These are phyloP conservation scores for Pycnomerus fuliginosus DNA, from an alignment of 2,888 invertebrate genomes.

Conservation along the genomic window DNA sequence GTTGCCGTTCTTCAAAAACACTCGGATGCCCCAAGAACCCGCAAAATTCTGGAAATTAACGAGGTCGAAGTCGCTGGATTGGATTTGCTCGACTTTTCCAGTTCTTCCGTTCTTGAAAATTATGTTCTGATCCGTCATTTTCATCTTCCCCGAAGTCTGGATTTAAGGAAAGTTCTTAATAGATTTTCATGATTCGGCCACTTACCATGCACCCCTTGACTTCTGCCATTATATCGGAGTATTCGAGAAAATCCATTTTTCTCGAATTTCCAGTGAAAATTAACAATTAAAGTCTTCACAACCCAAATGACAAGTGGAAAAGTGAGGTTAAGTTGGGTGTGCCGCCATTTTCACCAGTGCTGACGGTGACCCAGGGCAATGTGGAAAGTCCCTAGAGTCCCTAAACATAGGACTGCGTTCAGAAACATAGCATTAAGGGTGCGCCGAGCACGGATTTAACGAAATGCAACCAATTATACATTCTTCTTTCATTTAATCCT, in stretches of 20 bases:
- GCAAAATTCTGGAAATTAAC: conserved; percentile 93
- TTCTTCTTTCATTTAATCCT: too few relatives aligned
- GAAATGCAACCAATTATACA: too few relatives aligned
- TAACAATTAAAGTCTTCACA: too few relatives aligned
- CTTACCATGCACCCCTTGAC: conserved; percentile 85
- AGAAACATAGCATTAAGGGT: too few relatives aligned
- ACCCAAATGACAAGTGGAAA: too few relatives aligned
- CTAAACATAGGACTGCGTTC: too few relatives aligned
- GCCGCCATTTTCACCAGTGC: too few relatives aligned
- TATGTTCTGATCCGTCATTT: conserved; percentile 87
- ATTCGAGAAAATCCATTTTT: conserved; percentile 84
- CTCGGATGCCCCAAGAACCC: conserved; percentile 83
- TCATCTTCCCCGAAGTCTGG: conserved; percentile 87
- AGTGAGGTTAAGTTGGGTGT: too few relatives aligned
- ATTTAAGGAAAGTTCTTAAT: conserved; percentile 26
- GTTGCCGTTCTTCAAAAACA: conserved; percentile 87
- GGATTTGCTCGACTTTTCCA: conserved; percentile 92
- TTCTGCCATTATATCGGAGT: conserved; percentile 80
- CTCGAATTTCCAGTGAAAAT: too few relatives aligned
- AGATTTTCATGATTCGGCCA: conserved; percentile 16
- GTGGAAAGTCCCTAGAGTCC: too few relatives aligned
- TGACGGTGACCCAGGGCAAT: too few relatives aligned
- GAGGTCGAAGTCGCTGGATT: conserved; percentile 80
- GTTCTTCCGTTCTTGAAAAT: conserved; percentile 95
- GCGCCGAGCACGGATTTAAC: too few relatives aligned